Percentiles rank a stretch among this genome's conserved stretches.
Evolutionary conservation across 1,140 invertebrate genomes (phyloP).

Genomic region (Megalonaias nervosa): DNA sequence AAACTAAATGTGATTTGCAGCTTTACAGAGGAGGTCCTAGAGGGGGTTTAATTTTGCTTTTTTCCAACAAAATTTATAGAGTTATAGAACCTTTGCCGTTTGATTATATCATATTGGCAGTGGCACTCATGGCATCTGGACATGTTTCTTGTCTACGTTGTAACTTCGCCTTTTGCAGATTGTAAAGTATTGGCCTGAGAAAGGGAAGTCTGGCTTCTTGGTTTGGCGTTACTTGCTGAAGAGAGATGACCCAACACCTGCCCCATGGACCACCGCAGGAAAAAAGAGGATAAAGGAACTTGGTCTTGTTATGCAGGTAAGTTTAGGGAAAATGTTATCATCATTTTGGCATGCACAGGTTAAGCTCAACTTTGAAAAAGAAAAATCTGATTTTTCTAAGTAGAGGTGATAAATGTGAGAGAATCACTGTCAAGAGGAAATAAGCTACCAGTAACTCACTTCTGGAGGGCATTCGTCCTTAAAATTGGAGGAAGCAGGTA

Average conservation of each 20-base stretch:
- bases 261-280: slow-evolving; percentile 87
- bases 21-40: no score
- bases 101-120: no score
- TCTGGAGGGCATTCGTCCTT: background rate
- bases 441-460: background rate
- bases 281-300: slow-evolving; percentile 73
- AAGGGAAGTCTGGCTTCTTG: slow-evolving; percentile 83
- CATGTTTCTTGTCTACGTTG: background rate
- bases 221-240: slow-evolving; percentile 87
- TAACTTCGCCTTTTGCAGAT: slow-evolving; percentile 77
- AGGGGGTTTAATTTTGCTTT: no score
- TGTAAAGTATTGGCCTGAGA: slow-evolving; percentile 87
- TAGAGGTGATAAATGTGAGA: no score
- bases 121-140: background rate
- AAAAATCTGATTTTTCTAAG: background rate
- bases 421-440: background rate
- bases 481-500: background rate
- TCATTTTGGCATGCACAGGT: background rate
- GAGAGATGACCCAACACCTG: slow-evolving; percentile 84
- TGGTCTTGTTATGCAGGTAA: slow-evolving; percentile 68
- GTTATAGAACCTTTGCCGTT: background rate
- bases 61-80: no score
- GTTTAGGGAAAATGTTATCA: background rate
- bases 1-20: no score
- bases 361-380: background rate